phyloP scores from a whole-genome alignment of 1,140 invertebrate species.

The Scaptomyza graminum region DNA sequence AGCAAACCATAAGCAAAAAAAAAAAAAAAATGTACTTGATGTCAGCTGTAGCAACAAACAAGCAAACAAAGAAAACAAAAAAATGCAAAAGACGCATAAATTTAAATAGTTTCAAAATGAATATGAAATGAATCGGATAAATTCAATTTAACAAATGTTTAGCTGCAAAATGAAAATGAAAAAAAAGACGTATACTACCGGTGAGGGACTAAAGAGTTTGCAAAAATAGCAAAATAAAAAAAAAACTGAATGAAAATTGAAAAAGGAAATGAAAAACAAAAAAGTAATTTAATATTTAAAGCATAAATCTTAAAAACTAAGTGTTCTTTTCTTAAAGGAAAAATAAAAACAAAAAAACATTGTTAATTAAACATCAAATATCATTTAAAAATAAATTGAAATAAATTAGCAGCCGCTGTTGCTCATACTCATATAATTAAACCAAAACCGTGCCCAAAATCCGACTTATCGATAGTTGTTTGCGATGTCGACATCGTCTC shows the following conservation, averaged over 20 bases:
- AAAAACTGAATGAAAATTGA: slow-evolving; percentile 4
- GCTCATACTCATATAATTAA: slow-evolving; percentile 26
- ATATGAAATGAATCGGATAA: slow-evolving; percentile 43
- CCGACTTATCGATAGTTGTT: slow-evolving; percentile 17
- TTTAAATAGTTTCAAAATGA: slow-evolving; percentile 47
- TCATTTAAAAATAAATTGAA: slow-evolving; percentile 77
- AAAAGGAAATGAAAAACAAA: slow-evolving; percentile 19
- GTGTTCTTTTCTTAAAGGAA: slow-evolving; percentile 78
- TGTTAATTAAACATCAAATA: slow-evolving; percentile 80
- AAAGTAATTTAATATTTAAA: slow-evolving; percentile 62
- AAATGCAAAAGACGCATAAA: slow-evolving; percentile 31
- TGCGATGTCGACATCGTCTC: no score
- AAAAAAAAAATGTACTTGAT: slow-evolving; percentile 77
- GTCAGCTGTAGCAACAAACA: slow-evolving; percentile 69
- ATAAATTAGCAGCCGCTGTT: slow-evolving; percentile 48
- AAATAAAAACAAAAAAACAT: slow-evolving; percentile 62
- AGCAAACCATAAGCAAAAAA: slow-evolving; percentile 35
- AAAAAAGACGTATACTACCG: no score
- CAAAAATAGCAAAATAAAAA: slow-evolving; percentile 32
- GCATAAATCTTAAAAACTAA: slow-evolving; percentile 78
- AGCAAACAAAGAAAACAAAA: no score
- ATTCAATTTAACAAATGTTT: slow-evolving; percentile 41
- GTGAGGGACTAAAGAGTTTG: slow-evolving; percentile 6
- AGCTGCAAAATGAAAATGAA: slow-evolving; percentile 7
- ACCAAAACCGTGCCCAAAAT: slow-evolving; percentile 2